Conservation (phyloP, 2,113 vertebrate species). For the Helogale parvula region DNA sequence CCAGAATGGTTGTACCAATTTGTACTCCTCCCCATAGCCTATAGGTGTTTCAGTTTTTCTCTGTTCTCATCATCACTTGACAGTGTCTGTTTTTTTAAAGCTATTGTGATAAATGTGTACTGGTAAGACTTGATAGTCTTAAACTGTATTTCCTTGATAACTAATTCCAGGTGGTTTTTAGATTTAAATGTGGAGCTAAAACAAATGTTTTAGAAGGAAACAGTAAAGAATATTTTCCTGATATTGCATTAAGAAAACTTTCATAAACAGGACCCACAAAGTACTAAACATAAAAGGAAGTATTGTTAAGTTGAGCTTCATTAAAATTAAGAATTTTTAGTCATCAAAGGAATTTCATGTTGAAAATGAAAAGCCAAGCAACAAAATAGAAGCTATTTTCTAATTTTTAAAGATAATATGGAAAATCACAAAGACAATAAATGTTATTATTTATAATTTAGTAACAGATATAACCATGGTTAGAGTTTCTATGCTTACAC, state of each 20-base stretch:
- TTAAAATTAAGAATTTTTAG: background rate
- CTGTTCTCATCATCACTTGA: background rate
- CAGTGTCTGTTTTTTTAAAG: background rate
- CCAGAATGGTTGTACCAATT: background rate
- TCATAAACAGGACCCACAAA: background rate
- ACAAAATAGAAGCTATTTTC: background rate
- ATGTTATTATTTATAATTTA: background rate
- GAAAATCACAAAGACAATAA: background rate
- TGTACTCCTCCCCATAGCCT: background rate
- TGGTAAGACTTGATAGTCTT: background rate
- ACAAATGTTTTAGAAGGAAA: background rate
- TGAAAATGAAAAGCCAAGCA: background rate
- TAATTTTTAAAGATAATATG: background rate
- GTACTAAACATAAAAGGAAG: background rate
- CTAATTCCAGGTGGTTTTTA: background rate
- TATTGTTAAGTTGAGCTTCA: background rate
- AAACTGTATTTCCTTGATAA: conserved; percentile 19
- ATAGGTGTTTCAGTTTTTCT: background rate
- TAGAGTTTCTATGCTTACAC: background rate
- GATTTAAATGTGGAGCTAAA: conserved; percentile 11
- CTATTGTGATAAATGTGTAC: background rate
- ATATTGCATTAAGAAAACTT: background rate
- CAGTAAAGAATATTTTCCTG: background rate
- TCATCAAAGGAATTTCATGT: background rate
- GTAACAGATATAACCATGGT: background rate